phyloP scores from a whole-genome alignment of 1,140 invertebrate genomes.

The Drosophila albomicans region DNA sequence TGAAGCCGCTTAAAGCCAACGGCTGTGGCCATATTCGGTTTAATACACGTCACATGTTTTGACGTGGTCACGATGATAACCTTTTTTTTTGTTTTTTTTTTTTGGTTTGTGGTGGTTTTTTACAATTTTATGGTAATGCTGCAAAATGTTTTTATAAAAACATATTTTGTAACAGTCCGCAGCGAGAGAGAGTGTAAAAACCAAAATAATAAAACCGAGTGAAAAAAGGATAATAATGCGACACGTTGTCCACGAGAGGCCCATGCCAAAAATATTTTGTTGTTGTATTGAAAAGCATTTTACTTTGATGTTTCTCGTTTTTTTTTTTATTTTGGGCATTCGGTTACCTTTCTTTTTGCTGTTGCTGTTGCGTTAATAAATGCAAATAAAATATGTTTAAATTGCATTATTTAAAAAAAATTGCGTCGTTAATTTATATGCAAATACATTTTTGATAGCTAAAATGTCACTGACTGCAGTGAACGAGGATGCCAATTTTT shows the following conservation, averaged over 20 bases:
- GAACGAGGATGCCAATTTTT: not conserved
- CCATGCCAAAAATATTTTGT: conserved; percentile 35
- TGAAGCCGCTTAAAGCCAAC: conserved; percentile 75
- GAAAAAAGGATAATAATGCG: conserved; percentile 73
- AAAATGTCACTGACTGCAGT: conserved; percentile 79
- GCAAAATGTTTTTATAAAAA: conserved; percentile 75
- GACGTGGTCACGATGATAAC: conserved; percentile 66
- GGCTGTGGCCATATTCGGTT: conserved; percentile 59
- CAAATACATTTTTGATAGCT: conserved; percentile 82
- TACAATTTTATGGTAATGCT: conserved; percentile 79
- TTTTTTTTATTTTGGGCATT: conserved; percentile 47
- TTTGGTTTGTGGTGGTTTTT: conserved; percentile 13
- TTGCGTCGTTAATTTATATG: conserved; percentile 80
- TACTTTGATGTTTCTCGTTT: conserved; percentile 67
- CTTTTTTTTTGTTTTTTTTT: conserved; percentile 23
- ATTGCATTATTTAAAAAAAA: conserved; percentile 80
- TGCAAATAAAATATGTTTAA: conserved; percentile 83
- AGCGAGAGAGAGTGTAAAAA: conserved; percentile 24
- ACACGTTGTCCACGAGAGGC: conserved; percentile 19
- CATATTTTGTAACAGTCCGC: conserved; percentile 78
- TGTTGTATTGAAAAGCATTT: conserved; percentile 65
- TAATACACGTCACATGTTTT: conserved; percentile 80
- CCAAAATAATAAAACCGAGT: conserved; percentile 24
- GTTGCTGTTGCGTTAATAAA: conserved; percentile 65
- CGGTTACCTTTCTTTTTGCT: conserved; percentile 44